These are phyloP conservation scores for Crotalus tigris DNA, from an alignment of 2,113 vertebrate species.

Conservation along the genomic window DNA sequence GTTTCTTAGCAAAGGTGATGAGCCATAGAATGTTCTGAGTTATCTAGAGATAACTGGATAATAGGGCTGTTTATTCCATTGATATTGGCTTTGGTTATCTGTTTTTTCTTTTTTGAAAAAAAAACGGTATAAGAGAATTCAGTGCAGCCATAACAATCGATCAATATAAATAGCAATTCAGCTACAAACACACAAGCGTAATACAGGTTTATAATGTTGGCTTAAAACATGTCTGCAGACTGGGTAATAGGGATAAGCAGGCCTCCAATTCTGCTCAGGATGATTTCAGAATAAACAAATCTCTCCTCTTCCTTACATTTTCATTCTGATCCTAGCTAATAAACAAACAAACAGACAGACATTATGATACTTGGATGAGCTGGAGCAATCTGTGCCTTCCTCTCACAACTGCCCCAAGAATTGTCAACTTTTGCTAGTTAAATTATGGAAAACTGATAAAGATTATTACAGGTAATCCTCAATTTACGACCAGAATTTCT, in stretches of 20 bases:
- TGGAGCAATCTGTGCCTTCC: not conserved
- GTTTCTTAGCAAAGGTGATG: not conserved
- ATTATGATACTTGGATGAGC: not conserved
- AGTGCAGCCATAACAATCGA: not conserved
- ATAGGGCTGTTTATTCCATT: not conserved
- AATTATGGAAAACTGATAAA: not conserved
- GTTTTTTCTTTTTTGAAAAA: not conserved
- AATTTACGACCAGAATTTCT: not conserved
- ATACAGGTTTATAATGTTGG: not conserved
- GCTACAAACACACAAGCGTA: not conserved
- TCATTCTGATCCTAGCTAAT: not conserved
- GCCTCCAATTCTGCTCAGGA: not conserved
- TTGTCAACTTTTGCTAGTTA: not conserved
- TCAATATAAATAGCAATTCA: not conserved
- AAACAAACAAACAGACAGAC: not conserved
- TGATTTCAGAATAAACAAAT: not conserved
- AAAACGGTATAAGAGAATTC: not conserved
- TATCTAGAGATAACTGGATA: not conserved
- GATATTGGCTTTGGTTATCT: not conserved
- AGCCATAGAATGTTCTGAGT: not conserved
- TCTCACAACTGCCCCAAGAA: not conserved
- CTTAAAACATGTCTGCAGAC: not conserved
- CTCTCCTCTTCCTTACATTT: not conserved
- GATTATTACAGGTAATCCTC: not conserved
- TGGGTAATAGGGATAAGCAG: not conserved